Percentiles rank a stretch among this genome's conserved stretches.
Conservation (phyloP, 2,797 vertebrate genomes). For the Coilia nasus region DNA sequence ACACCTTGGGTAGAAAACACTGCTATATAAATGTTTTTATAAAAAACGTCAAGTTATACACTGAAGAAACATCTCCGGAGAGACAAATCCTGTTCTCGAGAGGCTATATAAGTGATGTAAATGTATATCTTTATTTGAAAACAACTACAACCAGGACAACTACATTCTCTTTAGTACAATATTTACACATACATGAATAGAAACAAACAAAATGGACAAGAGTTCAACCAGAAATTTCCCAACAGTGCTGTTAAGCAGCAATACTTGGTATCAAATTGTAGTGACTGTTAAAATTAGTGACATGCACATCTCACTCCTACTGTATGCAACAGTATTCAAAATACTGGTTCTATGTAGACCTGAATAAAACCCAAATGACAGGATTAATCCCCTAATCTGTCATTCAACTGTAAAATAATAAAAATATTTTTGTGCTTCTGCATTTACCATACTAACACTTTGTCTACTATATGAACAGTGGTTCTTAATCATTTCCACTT, state of each 20-base stretch:
- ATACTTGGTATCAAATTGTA: neutral
- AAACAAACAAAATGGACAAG: conserved; percentile 56
- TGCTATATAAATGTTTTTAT: neutral
- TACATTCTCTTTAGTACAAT: conserved; percentile 65
- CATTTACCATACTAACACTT: neutral
- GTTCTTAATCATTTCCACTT: neutral
- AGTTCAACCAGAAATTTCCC: conserved; percentile 60
- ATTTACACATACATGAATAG: conserved; percentile 52
- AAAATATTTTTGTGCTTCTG: neutral
- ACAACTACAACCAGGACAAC: conserved; percentile 66
- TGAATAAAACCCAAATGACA: neutral
- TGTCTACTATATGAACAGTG: neutral
- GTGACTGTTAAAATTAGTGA: neutral
- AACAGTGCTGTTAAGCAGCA: neutral
- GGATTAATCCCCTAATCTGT: neutral
- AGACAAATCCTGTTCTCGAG: neutral
- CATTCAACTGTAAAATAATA: neutral
- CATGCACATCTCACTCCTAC: neutral
- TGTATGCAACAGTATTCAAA: neutral
- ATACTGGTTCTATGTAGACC: neutral
- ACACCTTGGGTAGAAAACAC: neutral
- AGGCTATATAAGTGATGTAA: neutral
- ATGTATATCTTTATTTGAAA: conserved; percentile 71
- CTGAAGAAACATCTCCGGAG: neutral
- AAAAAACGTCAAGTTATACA: neutral